Percentiles rank a stretch among this genome's conserved stretches.
Conservation (phyloP, 1,140 invertebrate species). For the Leptoteleia sp. region DNA sequence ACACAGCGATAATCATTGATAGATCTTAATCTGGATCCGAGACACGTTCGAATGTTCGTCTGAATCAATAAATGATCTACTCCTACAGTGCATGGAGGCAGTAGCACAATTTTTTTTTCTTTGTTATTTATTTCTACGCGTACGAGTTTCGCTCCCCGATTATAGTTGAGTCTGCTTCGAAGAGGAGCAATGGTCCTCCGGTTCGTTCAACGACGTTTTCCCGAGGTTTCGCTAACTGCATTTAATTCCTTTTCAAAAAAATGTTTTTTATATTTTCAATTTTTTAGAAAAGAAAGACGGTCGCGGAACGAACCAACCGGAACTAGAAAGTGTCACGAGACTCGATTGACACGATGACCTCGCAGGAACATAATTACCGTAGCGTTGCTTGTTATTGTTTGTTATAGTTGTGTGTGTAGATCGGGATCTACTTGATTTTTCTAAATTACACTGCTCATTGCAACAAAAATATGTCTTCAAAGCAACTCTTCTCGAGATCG, state of each 20-base stretch:
- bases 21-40: constrained; percentile 44
- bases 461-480: constrained; percentile 67
- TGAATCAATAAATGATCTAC: constrained; percentile 67
- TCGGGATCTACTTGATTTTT: constrained; percentile 23
- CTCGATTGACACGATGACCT: constrained; percentile 56
- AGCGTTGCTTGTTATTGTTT: constrained; percentile 53
- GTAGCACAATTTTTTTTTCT: constrained; percentile 72
- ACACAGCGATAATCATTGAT: constrained; percentile 43
- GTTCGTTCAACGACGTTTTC: constrained; percentile 13
- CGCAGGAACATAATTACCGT: constrained; percentile 68
- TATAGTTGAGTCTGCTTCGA: constrained; percentile 60
- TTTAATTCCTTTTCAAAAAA: no score
- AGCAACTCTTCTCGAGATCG: constrained; percentile 71
- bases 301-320: constrained; percentile 10
- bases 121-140: constrained; percentile 62
- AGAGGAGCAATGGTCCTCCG: constrained; percentile 30
- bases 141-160: constrained; percentile 61
- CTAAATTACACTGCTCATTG: constrained; percentile 47
- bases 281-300: no score
- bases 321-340: constrained; percentile 51
- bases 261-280: no score
- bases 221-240: no score
- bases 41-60: constrained; percentile 45
- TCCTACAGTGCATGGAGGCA: constrained; percentile 71
- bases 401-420: constrained; percentile 39